Conservation (phyloP, 2,797 vertebrate species). For the Tragopan temminckii region DNA sequence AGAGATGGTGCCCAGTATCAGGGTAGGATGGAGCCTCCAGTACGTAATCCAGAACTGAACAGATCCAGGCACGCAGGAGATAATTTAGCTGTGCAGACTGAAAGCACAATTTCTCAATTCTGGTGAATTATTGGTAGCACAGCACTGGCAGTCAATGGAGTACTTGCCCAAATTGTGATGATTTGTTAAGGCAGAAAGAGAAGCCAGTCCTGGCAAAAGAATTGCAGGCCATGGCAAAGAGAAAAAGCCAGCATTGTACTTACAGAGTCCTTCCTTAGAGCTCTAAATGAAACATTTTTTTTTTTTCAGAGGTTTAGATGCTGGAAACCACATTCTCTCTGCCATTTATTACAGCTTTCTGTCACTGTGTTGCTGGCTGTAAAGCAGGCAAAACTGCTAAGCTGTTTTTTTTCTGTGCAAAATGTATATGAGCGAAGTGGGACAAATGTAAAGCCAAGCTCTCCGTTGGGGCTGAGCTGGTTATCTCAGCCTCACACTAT, state of each 20-base stretch:
- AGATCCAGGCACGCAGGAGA: slow-evolving; percentile 53
- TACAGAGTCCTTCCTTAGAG: neutral
- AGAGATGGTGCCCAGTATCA: neutral
- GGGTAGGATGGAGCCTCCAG: slow-evolving; percentile 30
- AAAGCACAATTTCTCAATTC: slow-evolving; percentile 42
- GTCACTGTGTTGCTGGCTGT: neutral
- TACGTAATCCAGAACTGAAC: slow-evolving; percentile 22
- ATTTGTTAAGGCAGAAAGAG: slow-evolving; percentile 40
- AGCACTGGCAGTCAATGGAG: slow-evolving; percentile 14
- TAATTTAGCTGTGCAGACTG: slow-evolving; percentile 9
- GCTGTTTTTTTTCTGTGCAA: slow-evolving; percentile 9
- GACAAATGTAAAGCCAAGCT: slow-evolving; percentile 15
- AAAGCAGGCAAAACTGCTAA: slow-evolving; percentile 33
- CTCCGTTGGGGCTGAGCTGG: neutral
- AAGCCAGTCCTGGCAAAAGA: neutral
- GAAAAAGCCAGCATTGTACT: slow-evolving; percentile 26
- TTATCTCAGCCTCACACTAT: slow-evolving; percentile 7
- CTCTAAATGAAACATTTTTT: neutral
- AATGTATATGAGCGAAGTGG: slow-evolving; percentile 26
- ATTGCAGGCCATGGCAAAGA: slow-evolving; percentile 1
- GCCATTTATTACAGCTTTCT: neutral
- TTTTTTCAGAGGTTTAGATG: slow-evolving; percentile 14
- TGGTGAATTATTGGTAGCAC: slow-evolving; percentile 21
- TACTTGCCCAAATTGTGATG: neutral
- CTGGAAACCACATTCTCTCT: neutral